phyloP scores from a whole-genome alignment of 2,888 invertebrate species.

The Diogma glabrata region DNA sequence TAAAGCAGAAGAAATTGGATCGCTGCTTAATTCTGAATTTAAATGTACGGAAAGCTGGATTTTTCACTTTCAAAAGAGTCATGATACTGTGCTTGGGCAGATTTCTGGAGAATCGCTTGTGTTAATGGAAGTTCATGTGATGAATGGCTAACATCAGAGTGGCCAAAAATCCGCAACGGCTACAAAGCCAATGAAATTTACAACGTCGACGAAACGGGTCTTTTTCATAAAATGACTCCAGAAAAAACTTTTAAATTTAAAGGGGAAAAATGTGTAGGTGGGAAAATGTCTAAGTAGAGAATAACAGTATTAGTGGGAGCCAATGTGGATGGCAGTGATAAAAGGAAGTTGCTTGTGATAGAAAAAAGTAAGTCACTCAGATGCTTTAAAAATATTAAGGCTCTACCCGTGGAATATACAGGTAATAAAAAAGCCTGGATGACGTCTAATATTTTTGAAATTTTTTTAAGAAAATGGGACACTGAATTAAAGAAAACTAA shows the following conservation, averaged over 20 bases:
- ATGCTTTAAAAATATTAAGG: constrained; percentile 19
- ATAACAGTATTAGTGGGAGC: constrained; percentile 22
- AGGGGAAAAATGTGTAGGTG: constrained; percentile 20
- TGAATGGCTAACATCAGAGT: background rate
- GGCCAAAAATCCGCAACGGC: background rate
- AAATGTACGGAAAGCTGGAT: background rate
- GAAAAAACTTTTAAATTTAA: background rate
- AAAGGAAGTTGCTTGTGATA: constrained; percentile 21
- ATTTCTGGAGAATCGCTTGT: background rate
- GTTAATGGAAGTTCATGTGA: background rate
- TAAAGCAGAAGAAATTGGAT: background rate
- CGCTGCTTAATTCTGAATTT: background rate
- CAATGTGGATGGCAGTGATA: constrained; percentile 22
- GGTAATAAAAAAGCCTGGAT: constrained; percentile 13
- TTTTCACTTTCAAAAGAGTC: background rate
- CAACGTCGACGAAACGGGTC: constrained; percentile 11
- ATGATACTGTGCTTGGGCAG: background rate
- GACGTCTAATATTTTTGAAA: constrained; percentile 16
- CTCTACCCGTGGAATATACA: background rate
- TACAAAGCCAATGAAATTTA: constrained; percentile 4
- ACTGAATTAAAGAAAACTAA: constrained; percentile 16
- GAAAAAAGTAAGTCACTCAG: constrained; percentile 21
- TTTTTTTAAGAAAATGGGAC: constrained; percentile 14
- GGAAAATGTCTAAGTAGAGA: constrained; percentile 20
- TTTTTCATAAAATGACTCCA: constrained; percentile 10